Percentiles rank a stretch among this genome's conserved stretches.
Evolutionary conservation across 92 coral and sea anemone species (phyloP).

Genomic region (Epizoanthus ramosus): DNA sequence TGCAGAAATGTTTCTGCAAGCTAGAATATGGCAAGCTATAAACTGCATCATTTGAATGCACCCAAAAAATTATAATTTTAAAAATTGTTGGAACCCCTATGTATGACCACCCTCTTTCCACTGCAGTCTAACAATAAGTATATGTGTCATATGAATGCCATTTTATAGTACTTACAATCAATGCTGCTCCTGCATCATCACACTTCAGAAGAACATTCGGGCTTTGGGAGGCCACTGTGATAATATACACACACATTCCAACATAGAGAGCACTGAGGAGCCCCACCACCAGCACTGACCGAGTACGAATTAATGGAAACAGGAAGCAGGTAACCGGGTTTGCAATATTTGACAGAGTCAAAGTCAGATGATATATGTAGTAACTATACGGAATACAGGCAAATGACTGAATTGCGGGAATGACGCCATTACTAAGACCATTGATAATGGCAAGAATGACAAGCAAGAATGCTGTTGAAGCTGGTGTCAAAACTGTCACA

Average conservation of each 20-base stretch:
- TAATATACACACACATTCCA: conserved; percentile 81
- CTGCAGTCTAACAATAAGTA: too few relatives aligned
- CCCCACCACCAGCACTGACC: conserved; percentile 59
- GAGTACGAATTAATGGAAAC: conserved; percentile 83
- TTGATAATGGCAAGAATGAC: conserved; percentile 68
- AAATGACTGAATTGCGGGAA: conserved; percentile 92
- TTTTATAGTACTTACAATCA: conserved; percentile 80
- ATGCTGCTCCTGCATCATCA: conserved; percentile 80
- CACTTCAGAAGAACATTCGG: conserved; percentile 76
- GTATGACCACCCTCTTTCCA: too few relatives aligned
- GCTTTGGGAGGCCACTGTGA: conserved; percentile 86
- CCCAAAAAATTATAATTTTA: too few relatives aligned
- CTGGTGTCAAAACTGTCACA: conserved; percentile 32
- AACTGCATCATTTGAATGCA: too few relatives aligned
- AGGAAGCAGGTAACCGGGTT: conserved; percentile 88
- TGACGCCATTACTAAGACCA: conserved; percentile 92
- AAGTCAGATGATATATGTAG: conserved; percentile 83
- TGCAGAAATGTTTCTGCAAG: too few relatives aligned
- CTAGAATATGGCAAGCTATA: too few relatives aligned
- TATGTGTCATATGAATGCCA: too few relatives aligned
- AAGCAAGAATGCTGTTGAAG: conserved; percentile 49
- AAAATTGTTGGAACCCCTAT: too few relatives aligned
- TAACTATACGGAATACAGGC: conserved; percentile 96
- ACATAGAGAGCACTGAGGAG: conserved; percentile 67
- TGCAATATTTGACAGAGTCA: conserved; percentile 90